Evolutionary conservation across 1,140 invertebrate genomes (phyloP).

Genomic region (Prorops nasuta): DNA sequence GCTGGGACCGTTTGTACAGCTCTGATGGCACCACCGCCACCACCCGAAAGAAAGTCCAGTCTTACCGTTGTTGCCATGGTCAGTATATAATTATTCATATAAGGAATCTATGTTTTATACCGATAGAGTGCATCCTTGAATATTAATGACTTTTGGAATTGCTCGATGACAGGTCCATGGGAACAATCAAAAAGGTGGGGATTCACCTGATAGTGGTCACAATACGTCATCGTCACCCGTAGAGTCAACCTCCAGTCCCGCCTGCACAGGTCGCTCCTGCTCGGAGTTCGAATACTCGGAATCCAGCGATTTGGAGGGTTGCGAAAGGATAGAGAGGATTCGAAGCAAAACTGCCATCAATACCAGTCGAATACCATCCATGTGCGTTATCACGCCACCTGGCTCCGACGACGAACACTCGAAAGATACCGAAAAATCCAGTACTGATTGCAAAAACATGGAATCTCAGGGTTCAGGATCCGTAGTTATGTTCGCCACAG

Average conservation of each 20-base stretch:
- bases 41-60: slow-evolving; percentile 73
- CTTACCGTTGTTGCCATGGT: slow-evolving; percentile 55
- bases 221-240: slow-evolving; percentile 79
- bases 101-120: too few relatives aligned
- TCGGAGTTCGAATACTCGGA: slow-evolving; percentile 75
- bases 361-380: slow-evolving; percentile 83
- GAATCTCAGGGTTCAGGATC: slow-evolving; percentile 27
- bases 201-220: slow-evolving; percentile 76
- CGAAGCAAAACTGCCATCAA: slow-evolving; percentile 83
- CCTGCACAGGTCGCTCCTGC: slow-evolving; percentile 66
- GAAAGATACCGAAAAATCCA: slow-evolving; percentile 37
- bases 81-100: neutral
- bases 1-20: slow-evolving; percentile 86
- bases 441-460: slow-evolving; percentile 19
- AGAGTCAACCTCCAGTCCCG: slow-evolving; percentile 69
- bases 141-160: neutral
- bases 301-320: slow-evolving; percentile 80
- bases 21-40: slow-evolving; percentile 69
- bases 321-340: slow-evolving; percentile 80
- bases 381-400: slow-evolving; percentile 88
- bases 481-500: slow-evolving; percentile 47
- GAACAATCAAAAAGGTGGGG: slow-evolving; percentile 62
- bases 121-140: neutral
- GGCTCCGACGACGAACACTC: slow-evolving; percentile 81
- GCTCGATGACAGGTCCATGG: slow-evolving; percentile 59